Evolutionary conservation across 2,113 vertebrate genomes (phyloP).

Genomic region (Pogona vitticeps): DNA sequence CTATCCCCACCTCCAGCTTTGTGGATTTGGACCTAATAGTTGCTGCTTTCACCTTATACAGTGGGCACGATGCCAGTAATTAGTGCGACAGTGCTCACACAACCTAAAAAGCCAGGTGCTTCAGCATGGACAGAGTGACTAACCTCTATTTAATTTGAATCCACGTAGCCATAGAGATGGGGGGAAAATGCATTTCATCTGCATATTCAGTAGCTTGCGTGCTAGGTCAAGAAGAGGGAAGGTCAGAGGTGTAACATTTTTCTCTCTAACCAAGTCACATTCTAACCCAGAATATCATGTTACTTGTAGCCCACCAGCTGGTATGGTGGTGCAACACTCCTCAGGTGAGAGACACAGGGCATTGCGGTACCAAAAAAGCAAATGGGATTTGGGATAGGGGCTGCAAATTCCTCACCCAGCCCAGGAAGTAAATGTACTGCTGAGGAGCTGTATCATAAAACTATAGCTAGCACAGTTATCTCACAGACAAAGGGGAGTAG

Average conservation of each 20-base stretch:
- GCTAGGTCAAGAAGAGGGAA: no score
- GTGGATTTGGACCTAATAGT: background rate
- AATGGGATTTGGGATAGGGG: no score
- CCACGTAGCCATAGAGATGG: no score
- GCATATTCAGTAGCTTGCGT: background rate
- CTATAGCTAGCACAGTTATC: background rate
- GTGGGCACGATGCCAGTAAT: background rate
- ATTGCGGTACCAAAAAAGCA: no score
- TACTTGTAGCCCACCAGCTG: background rate
- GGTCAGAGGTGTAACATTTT: background rate
- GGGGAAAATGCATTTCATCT: background rate
- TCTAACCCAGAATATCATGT: background rate
- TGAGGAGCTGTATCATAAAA: background rate
- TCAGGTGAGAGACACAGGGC: no score
- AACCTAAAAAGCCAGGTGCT: background rate
- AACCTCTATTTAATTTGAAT: background rate
- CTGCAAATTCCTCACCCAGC: no score
- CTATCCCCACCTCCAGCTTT: background rate
- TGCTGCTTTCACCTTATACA: background rate
- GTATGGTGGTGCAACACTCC: no score
- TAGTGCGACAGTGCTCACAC: background rate
- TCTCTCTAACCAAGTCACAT: background rate
- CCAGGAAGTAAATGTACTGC: background rate
- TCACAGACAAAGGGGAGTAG: background rate
- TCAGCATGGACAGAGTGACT: background rate